Percentiles rank a stretch among this genome's conserved stretches.
These are phyloP conservation scores for Hoplodrina blanda DNA, from an alignment of 2,888 invertebrate species.

Conservation along the genomic window DNA sequence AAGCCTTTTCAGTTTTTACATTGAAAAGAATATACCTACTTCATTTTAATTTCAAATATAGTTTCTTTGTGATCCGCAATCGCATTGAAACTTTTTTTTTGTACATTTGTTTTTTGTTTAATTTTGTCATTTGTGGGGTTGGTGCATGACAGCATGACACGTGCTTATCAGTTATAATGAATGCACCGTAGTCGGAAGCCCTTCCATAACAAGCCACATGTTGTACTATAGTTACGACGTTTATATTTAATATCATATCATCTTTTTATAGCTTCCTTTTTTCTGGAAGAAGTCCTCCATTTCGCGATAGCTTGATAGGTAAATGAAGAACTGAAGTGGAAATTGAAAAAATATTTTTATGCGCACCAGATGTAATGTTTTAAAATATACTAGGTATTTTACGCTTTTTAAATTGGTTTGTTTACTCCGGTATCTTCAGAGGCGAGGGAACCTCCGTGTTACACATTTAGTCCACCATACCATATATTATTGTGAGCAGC, in stretches of 20 bases:
- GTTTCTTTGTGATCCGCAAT: conserved; percentile 8
- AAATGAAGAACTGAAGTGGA: background rate
- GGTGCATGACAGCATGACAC: conserved; percentile 42
- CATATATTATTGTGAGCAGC: conserved; percentile 76
- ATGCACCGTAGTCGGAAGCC: conserved; percentile 49
- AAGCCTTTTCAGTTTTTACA: conserved; percentile 22
- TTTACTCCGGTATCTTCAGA: conserved; percentile 79
- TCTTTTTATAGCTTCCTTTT: background rate
- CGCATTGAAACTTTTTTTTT: background rate
- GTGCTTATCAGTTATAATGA: conserved; percentile 44
- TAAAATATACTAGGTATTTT: conserved; percentile 66
- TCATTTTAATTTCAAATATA: conserved; percentile 15
- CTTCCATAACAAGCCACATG: conserved; percentile 44
- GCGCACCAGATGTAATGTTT: conserved; percentile 57
- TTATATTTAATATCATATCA: background rate
- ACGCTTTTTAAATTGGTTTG: conserved; percentile 77
- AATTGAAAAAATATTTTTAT: conserved; percentile 27
- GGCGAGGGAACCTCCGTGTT: conserved; percentile 75
- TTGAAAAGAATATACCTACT: conserved; percentile 15
- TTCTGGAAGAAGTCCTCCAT: background rate
- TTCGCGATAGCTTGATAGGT: conserved; percentile 5
- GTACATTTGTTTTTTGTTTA: conserved; percentile 28
- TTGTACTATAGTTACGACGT: conserved; percentile 14
- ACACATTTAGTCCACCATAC: conserved; percentile 73
- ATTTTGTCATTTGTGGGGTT: conserved; percentile 30